Base-by-base conservation (phyloP, 2,888 invertebrate species). In the Liodrosophila aerea region DNA sequence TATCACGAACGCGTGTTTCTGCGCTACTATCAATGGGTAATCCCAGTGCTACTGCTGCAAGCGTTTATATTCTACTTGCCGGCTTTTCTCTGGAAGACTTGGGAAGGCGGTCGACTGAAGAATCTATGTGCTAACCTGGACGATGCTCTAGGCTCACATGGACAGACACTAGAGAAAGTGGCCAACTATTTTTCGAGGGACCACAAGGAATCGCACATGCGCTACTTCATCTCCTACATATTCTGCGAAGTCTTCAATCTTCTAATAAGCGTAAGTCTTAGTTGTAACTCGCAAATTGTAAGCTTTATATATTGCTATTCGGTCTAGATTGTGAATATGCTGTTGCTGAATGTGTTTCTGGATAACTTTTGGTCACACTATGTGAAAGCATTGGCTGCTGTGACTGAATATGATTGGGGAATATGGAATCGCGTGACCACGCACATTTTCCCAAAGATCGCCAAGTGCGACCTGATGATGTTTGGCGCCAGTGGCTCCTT, bases 401-500 rank as follows among this genome's bases (percentile, higher is more conserved):
- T 89, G n/a, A 82, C 85, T 2, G 39, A 45, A 1, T 88, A 88
- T 36, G 64, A 89, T 46, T 88, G 88, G 87, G 63, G 82, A 2
- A 13, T 54, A 29, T 90, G 90, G 90, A 88, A 88, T 63, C 72
- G 75, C n/a, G 73, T 87, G 29, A 87, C 87, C 1, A 88, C 88
- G 1, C 78, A 76, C 22, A 82, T 90, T 3, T 90, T 90, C 46
- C 90, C 90, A 1, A 90, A 95, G 93, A 93, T 96, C 47, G 96
- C 97, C n/a, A 97, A 97, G 90, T 97, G 97, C 88, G 93, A 93
- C 47, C 96, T 97, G 91, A 93, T 94, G 90, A 95, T 95, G 87
- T 97, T 93, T 89, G 97, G 97, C 90, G 93, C 94, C 1, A 94
- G 96, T 3, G 97, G 97, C 0, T 92, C 94, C 1, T 93, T 95